Conservation (phyloP, 2,797 vertebrate species). For the Lepidocolaptes lacrymiger region DNA sequence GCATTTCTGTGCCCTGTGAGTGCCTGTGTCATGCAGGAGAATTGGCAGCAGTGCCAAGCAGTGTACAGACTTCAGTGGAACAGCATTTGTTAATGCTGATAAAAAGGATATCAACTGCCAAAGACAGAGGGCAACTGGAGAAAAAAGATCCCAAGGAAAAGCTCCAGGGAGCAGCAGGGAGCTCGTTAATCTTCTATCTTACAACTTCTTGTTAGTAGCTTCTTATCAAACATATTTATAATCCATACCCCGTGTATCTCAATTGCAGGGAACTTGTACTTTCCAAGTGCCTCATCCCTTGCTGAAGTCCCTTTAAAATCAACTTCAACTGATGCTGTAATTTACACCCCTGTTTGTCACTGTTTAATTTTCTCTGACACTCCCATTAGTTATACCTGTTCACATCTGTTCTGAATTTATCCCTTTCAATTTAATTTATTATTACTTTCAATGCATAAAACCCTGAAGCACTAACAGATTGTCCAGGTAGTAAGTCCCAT, state of each 20-base stretch:
- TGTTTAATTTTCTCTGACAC: slow-evolving; percentile 48
- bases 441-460: slow-evolving; percentile 30
- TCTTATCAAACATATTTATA: not conserved
- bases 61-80: not conserved
- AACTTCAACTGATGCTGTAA: not conserved
- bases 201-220: not conserved
- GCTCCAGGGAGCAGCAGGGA: not conserved
- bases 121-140: not conserved
- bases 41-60: not conserved
- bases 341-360: slow-evolving; percentile 53
- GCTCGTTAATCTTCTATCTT: slow-evolving; percentile 15
- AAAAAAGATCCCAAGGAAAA: not conserved
- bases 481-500: slow-evolving; percentile 6
- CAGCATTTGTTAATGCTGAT: fast-evolving
- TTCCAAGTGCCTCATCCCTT: not conserved
- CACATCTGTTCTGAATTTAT: slow-evolving; percentile 60
- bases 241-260: not conserved
- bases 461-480: not conserved
- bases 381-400: slow-evolving; percentile 37
- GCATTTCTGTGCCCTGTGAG: not conserved
- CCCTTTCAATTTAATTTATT: slow-evolving; percentile 59
- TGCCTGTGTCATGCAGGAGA: not conserved
- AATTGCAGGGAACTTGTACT: not conserved
- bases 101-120: not conserved
- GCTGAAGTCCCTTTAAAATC: slow-evolving; percentile 31